Evolutionary conservation across 1,140 invertebrate genomes (phyloP), one percentile per base, ranked within the genome.

Genomic region (Neotoxoptera formosana): DNA sequence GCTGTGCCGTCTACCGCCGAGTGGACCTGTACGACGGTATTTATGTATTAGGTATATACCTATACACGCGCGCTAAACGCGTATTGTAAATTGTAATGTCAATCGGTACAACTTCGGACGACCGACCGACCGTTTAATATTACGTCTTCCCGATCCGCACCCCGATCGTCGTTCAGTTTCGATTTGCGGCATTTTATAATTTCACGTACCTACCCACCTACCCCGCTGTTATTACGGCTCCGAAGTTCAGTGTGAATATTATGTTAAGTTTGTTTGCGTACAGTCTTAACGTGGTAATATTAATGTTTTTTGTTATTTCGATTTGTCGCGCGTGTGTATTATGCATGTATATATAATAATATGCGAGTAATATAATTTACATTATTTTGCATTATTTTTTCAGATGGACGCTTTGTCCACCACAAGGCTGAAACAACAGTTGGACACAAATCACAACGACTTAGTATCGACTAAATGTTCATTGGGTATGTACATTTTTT

Each of bases 361-460:
- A 53, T 53, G 41, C 4, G 4, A 41, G 41, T 41, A 41, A 41
- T 23, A 21, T 7, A 41, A 76, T n/a, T n/a, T 76, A 4, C 14
- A 7, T 34, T 83, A 83, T 93, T 48, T 94, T 53, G 20, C 93
- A 53, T 92, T 94, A 94, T 88, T 95, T 51, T 95, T 95, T 91
- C 95, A 97, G 97, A 95, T 97, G 94, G 96, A 97, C 94, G 96
- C 96, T 2, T 96, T 96, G 94, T 95, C 95, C 88, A 96, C 95
- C 48, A 96, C 96, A 25, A 95, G 94, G 90, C 94, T 96, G 86
- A 96, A 96, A 95, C 95, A 95, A 94, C 95, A 96, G 94, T 95
- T 96, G 93, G 95, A 96, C 48, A 96, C 95, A 93, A 95, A 95
- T 91, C 95, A 95, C 94, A 94, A 94, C n/a, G 95, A 96, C 36